phyloP scores from a whole-genome alignment of 2,888 invertebrate species.

The Dichetophora obliterata region DNA sequence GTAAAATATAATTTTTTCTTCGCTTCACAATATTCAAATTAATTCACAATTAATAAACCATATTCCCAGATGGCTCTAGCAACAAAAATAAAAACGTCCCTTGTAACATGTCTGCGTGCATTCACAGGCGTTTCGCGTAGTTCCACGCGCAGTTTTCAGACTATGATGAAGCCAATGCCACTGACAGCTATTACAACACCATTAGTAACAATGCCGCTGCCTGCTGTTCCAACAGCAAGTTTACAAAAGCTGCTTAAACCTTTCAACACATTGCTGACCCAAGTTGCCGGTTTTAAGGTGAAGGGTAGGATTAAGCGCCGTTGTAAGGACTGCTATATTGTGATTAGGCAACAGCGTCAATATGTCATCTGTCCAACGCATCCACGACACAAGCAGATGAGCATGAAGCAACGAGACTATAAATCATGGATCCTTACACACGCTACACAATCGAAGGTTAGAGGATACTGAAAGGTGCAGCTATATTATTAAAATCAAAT shows the following conservation, averaged over 20 bases:
- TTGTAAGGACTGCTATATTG: slow-evolving; percentile 85
- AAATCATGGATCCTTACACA: slow-evolving; percentile 83
- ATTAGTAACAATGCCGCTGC: slow-evolving; percentile 19
- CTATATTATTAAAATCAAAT: too few species aligned
- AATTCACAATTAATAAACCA: neutral
- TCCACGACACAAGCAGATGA: slow-evolving; percentile 86
- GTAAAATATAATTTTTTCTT: neutral
- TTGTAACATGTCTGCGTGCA: slow-evolving; percentile 41
- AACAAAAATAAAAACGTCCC: slow-evolving; percentile 48
- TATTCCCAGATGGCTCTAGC: slow-evolving; percentile 59
- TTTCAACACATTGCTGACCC: slow-evolving; percentile 60
- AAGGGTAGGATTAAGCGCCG: slow-evolving; percentile 78
- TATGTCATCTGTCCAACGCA: slow-evolving; percentile 82
- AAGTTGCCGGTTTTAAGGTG: slow-evolving; percentile 78
- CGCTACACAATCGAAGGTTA: slow-evolving; percentile 75
- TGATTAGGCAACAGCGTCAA: slow-evolving; percentile 76
- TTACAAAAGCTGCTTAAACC: slow-evolving; percentile 57
- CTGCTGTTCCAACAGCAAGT: slow-evolving; percentile 29
- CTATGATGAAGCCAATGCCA: slow-evolving; percentile 52
- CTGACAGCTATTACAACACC: slow-evolving; percentile 36
- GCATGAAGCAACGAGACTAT: slow-evolving; percentile 76
- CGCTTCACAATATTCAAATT: neutral
- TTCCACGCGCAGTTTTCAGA: slow-evolving; percentile 55
- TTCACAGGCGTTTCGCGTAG: slow-evolving; percentile 35
- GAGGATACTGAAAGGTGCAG: slow-evolving; percentile 57